Evolutionary conservation across 2,113 vertebrate genomes (phyloP), one percentile per base, ranked within the genome.

Genomic region (Lagopus leucura): DNA sequence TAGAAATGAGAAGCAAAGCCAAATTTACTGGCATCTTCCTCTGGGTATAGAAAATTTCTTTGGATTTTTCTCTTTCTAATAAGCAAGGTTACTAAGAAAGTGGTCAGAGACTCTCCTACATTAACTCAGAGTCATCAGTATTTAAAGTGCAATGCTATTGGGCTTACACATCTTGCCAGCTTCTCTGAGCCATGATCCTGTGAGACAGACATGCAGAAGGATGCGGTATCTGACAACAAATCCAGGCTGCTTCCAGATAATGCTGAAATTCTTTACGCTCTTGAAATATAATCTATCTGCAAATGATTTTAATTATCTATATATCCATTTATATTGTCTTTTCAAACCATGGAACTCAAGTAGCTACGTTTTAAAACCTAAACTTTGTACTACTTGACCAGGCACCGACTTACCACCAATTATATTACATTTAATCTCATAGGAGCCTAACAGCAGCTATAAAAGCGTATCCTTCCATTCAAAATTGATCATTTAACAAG

Each of bases 161-260:
- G 91, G 71, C 66, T 84, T 72, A 27, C 88, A 86, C 58, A 88
- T 93, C 86, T 92, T 84, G 76, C 54, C 70, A 67, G 82, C 86
- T 82, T 86, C 74, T 71, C 80, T 76, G 57, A 94, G 88, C 70
- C 66, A 48, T 42, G 25, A 8, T 95, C 90, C 88, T 76, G 6
- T 3, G 81, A 93, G 92, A 93, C 13, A 58, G 3, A 67, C 32
- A 20, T 20, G 77, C 82, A 17, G 79, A 78, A 94, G 87, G 93
- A 86, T 89, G 86, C 14, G 30, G 58, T 83, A 86, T 64, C 90
- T 84, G 77, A 92, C 86, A 93, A 86, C 77, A 90, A 92, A 93
- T n/a, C 64, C 78, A 45, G 47, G 57, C 45, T 43, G 69, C 86
- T 78, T 94, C 79, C 54, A 94, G 76, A 86, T 73, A 91, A 81